Evolutionary conservation across 2,113 vertebrate species (phyloP), one percentile per base, ranked within the genome.

Genomic region (Pelvicachromis taeniatus): DNA sequence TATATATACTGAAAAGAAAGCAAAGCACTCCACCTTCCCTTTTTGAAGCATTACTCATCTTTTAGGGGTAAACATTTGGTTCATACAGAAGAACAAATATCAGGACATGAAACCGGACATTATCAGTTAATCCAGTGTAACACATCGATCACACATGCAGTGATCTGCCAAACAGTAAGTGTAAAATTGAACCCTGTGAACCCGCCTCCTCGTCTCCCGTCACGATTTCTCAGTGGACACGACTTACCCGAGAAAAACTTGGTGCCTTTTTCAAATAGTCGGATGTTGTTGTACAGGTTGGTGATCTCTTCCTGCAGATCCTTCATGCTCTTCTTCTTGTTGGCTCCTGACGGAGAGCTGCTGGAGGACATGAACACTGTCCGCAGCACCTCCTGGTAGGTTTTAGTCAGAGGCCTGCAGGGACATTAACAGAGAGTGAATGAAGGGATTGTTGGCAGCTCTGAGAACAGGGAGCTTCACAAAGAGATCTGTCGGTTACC

Each of bases 291-390:
- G 94, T 98, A 98, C 1, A 99, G 94, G 89, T 95, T 98, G 85
- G 95, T 96, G 90, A 99, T 97, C 85, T 99, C 98, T 89, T 99
- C 99, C 93, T 99, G 98, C 6, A 99, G 95, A 26, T 99, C 98
- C 93, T 98, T 99, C 89, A 98, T 95, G 5, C 96, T 98, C 84
- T 97, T 97, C 91, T 97, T 99, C 88, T 97, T 97, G 90, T 88
- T 97, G 56, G 95, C 94, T 54, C 97, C 97, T 8, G 97, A 96
- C 2, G 93, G 89, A 21, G 96, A 94, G 75, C 95, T 96, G 52
- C 93, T 95, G 73, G 98, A 97, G 82, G 98, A 99, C 4, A 97
- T 86, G 84, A 98, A 97, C 42, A 98, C 96, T 0, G 97, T 93
- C 26, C 95, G 97, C n/a, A 99, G 95, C 38, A 98, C 97, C 77